Base-by-base conservation (phyloP, 2,113 vertebrate genomes). In the Zosterops pallidus region DNA sequence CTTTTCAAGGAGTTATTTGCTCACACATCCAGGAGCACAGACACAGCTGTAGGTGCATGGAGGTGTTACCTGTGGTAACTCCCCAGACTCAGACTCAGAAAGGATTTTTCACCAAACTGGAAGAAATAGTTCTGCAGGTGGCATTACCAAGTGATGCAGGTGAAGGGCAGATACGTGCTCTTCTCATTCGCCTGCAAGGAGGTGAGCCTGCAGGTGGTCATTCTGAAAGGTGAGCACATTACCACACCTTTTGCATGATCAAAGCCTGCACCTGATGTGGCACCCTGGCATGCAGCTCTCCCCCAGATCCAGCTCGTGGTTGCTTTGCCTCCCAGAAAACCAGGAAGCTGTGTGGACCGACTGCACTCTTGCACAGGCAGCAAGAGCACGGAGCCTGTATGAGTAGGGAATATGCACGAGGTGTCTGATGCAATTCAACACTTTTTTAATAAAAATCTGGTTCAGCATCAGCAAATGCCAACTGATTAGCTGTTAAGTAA, bases 311-410 rank as follows among this genome's bases (percentile, higher is more conserved):
- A 68, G 49, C 29, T 74, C 4, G 4, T 4, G 8, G 22, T 8
- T 72, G 46, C 26, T 44, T 64, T 67, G 9, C 64, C 77, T 67
- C 56, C 21, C 74, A 81, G 60, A 67, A 92, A 86, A 49, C 12
- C 82, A 44, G 1, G 9, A 82, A 67, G 55, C 33, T 4, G 2
- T 28, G 33, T 8, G n/a, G 56, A 78, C 29, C 0, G 0, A 23
- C 0, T 16, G 56, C 1, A 6, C 47, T 62, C 23, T 19, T 29
- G 57, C 57, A 75, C 39, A 72, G 35, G 21, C 37, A 81, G 52
- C 42, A 39, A 44, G 5, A 15, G 42, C 41, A 2, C 0, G 5
- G 8, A 70, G 39, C 56, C 77, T 74, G 29, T 8, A 16, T 6
- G 49, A 75, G 57, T 60, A 71, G 23, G 23, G 52, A 37, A 57